A percentile compares a stretch with the other conserved stretches of the same genome.
Conservation (phyloP, 1,140 invertebrate genomes). For the Cephus cinctus region DNA sequence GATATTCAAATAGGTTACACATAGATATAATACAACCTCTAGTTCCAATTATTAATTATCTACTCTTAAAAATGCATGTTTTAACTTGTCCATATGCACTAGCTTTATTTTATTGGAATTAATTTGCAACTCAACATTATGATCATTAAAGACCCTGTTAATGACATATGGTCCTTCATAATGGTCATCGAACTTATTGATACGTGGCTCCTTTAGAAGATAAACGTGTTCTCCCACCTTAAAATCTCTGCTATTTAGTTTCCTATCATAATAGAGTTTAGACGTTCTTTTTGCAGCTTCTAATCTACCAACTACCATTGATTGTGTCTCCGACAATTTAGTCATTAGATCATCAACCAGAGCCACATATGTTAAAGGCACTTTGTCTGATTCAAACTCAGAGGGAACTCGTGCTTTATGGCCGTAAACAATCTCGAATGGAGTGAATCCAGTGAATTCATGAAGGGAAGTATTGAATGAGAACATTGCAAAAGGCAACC, state of each 20-base stretch:
- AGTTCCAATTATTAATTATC: too few relatives aligned
- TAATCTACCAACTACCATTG: constrained; percentile 4
- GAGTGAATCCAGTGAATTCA: constrained; percentile 24
- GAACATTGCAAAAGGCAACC: constrained; percentile 23
- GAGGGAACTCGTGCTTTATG: constrained; percentile 7
- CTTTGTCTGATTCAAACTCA: constrained; percentile 3
- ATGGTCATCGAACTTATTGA: background rate
- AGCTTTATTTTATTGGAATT: background rate
- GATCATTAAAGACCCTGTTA: background rate
- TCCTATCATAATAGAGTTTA: constrained; percentile 5
- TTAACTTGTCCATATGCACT: constrained; percentile 14
- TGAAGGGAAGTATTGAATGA: constrained; percentile 25
- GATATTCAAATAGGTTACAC: too few relatives aligned
- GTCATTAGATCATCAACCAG: constrained; percentile 6
- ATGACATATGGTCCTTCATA: constrained; percentile 2
- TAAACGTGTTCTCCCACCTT: background rate
- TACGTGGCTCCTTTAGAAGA: background rate
- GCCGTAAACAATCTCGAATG: constrained; percentile 10
- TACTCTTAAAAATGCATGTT: too few relatives aligned
- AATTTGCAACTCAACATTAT: constrained; percentile 4
- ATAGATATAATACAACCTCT: too few relatives aligned
- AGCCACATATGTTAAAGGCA: constrained; percentile 1
- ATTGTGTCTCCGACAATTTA: constrained; percentile 10
- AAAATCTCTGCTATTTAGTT: background rate
- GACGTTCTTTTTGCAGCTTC: constrained; percentile 1